Conservation (phyloP, 2,113 vertebrate genomes). For the Megaceryle torquata region DNA sequence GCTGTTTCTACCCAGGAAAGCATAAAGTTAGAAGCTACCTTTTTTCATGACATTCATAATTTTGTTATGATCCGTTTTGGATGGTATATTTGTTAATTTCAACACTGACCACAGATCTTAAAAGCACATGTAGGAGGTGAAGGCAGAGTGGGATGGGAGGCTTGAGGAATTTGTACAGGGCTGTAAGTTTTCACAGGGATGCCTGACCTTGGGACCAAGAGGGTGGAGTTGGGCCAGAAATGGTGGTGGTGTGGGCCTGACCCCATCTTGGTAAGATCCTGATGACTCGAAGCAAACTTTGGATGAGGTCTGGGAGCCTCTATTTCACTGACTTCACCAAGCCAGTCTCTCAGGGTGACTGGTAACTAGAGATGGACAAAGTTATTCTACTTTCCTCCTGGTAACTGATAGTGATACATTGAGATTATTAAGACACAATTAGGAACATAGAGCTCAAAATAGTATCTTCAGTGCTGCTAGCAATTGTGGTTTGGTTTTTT, state of each 20-base stretch:
- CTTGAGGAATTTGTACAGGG: fast-evolving
- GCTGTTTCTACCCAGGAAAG: neutral
- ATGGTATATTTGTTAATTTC: neutral
- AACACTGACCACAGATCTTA: neutral
- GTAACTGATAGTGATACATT: too few species aligned
- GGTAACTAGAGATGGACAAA: neutral
- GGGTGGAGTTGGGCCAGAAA: neutral
- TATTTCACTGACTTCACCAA: neutral
- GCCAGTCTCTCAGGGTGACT: fast-evolving
- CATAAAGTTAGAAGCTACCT: neutral
- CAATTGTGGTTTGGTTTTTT: neutral
- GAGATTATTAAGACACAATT: neutral
- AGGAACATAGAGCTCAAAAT: neutral
- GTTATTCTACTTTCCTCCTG: neutral
- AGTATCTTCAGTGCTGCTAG: neutral
- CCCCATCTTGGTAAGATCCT: fast-evolving
- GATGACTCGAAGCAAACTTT: neutral
- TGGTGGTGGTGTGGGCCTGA: neutral
- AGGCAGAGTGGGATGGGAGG: neutral
- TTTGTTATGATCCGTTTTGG: neutral
- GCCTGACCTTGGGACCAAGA: fast-evolving
- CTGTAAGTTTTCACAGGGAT: neutral
- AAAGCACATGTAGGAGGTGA: fast-evolving
- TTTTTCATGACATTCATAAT: neutral
- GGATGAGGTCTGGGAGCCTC: neutral